Evolutionary conservation across 2,797 vertebrate genomes (phyloP).

Genomic region (Phalanger gymnotis): DNA sequence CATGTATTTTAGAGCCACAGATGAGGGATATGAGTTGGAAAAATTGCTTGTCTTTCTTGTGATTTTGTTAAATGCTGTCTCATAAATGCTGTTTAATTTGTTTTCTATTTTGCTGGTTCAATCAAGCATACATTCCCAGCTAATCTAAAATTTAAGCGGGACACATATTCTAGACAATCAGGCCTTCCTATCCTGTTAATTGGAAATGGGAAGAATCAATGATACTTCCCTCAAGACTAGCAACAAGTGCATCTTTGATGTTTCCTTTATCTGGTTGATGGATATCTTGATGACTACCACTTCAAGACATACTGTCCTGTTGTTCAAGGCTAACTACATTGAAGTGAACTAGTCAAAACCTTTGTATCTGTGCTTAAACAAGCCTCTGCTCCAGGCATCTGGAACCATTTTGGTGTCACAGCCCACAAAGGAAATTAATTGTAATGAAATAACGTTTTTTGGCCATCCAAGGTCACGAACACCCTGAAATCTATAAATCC

Average conservation of each 20-base stretch:
- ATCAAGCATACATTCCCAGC: not conserved
- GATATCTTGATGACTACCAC: not conserved
- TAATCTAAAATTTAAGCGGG: constrained; percentile 30
- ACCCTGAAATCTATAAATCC: not conserved
- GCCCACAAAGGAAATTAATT: not conserved
- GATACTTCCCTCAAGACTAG: not conserved
- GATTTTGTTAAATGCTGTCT: constrained; percentile 16
- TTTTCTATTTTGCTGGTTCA: constrained; percentile 36
- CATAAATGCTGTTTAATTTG: not conserved
- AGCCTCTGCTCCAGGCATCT: not conserved
- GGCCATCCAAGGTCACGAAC: not conserved
- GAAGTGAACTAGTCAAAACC: not conserved
- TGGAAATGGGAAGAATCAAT: not conserved
- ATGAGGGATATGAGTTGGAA: not conserved
- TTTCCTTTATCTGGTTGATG: not conserved
- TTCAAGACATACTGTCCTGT: not conserved
- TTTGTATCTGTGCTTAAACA: not conserved
- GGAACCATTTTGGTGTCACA: not conserved
- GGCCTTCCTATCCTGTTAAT: constrained; percentile 48
- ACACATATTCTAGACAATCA: constrained; percentile 31
- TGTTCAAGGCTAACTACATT: no score
- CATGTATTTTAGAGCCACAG: not conserved
- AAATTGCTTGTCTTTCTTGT: not conserved
- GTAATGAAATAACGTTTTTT: not conserved
- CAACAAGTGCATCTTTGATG: not conserved